Evolutionary conservation across 2,113 vertebrate genomes (phyloP).

Genomic region (Thomomys bottae): DNA sequence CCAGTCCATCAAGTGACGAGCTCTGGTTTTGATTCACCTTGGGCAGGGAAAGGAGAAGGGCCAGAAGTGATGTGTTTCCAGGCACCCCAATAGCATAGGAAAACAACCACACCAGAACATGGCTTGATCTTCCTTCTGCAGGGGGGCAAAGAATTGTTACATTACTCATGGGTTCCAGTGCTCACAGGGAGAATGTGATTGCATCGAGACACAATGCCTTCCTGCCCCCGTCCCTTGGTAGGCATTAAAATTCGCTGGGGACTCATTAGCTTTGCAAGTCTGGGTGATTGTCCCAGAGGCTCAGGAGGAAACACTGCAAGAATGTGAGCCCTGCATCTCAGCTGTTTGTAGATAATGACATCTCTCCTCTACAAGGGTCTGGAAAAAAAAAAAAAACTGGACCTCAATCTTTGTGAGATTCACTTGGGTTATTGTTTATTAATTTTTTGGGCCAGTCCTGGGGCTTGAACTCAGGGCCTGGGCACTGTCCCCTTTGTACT

Average conservation of each 20-base stretch:
- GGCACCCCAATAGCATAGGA: background rate
- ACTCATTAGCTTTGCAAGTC: background rate
- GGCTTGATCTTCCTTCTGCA: background rate
- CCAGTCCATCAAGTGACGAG: background rate
- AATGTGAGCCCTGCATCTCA: background rate
- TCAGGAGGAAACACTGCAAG: background rate
- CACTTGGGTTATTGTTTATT: background rate
- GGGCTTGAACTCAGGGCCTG: no score
- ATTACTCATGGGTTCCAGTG: background rate
- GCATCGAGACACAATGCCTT: background rate
- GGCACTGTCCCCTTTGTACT: no score
- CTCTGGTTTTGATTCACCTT: background rate
- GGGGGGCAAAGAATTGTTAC: background rate
- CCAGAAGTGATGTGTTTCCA: background rate
- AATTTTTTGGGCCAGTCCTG: no score
- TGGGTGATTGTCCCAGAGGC: fast-evolving
- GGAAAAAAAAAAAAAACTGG: background rate
- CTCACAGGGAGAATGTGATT: background rate
- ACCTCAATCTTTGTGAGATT: background rate
- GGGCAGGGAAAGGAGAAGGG: background rate
- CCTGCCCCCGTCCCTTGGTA: background rate
- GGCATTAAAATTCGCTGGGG: background rate
- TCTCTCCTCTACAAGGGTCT: background rate
- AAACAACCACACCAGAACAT: background rate
- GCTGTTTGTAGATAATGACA: background rate